Evolutionary conservation across 2,113 vertebrate species (phyloP).

Genomic region (Melanostigma gelatinosum): DNA sequence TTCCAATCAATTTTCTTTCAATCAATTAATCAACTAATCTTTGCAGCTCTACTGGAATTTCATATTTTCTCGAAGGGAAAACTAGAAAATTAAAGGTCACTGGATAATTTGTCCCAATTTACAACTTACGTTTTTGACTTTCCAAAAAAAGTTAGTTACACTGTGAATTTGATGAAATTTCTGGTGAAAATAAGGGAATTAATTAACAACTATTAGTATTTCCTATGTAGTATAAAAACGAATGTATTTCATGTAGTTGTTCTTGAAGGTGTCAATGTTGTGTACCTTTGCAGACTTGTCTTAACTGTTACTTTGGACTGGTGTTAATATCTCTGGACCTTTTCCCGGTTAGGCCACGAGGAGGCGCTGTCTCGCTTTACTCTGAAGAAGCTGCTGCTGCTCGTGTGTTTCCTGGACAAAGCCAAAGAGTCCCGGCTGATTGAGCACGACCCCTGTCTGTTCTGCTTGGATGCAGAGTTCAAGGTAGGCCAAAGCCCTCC

Average conservation of each 20-base stretch:
- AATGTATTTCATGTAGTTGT: neutral
- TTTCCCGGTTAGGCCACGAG: slow-evolving; percentile 87
- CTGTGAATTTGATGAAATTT: neutral
- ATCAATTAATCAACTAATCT: neutral
- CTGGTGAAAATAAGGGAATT: neutral
- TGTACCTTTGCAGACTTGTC: neutral
- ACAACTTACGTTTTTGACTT: neutral
- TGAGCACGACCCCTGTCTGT: slow-evolving; percentile 95
- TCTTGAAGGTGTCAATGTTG: neutral
- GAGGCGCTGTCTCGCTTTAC: slow-evolving; percentile 94
- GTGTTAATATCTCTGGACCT: neutral
- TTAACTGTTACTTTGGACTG: neutral
- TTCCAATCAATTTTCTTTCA: too few species aligned
- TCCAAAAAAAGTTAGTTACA: neutral
- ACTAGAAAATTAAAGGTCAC: neutral
- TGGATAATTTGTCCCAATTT: neutral
- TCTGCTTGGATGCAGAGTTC: slow-evolving; percentile 94
- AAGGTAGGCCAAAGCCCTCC: slow-evolving; percentile 83
- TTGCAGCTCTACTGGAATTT: neutral
- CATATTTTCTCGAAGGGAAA: neutral
- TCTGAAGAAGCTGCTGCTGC: slow-evolving; percentile 92
- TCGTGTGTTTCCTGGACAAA: slow-evolving; percentile 94
- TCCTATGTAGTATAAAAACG: neutral
- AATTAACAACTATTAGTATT: neutral
- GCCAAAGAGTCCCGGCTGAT: slow-evolving; percentile 93